Base-by-base conservation (phyloP, 2,113 vertebrate species). In the Bubo bubo region DNA sequence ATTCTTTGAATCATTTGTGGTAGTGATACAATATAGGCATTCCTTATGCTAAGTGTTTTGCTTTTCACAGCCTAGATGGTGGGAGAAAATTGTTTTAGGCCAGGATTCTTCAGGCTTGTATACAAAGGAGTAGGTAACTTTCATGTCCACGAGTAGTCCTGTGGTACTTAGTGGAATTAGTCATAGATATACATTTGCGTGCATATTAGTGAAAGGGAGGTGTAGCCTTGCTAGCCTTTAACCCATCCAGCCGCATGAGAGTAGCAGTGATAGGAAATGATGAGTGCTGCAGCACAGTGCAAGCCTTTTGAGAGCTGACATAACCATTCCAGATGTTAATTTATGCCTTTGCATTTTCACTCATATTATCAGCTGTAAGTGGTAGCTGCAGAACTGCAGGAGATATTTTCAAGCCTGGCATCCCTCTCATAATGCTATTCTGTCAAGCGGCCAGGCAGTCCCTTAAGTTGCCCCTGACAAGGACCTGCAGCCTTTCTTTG, bases 211-310 rank as follows among this genome's bases (percentile, higher is more conserved):
- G 77, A 74, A 50, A 84, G 41, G 28, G 30, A 84, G 80, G 88
- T 12, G 10, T 76, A 86, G 45, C 67, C 14, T 5, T 83, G 58
- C 53, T 21, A 5, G 68, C 75, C 59, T 84, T 85, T 67, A 87
- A 67, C 64, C 50, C 47, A 21, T 87, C 32, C 22, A 49, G 64
- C n/a, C 7, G 16, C 56, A 2, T 15, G 24, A 1, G 2, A 39
- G n/a, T n/a, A 49, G 62, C 5, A 6, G 32, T 21, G 32, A 6
- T 53, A 32, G 0, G 32, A 64, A 88, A 26, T 3, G 1, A 10
- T 16, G 52, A 91, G 28, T 35, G 12, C n/a, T 84, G 63, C 45
- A 56, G 80, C 27, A 9, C 2, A 8, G 32, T 28, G 22, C 27
- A 35, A 20, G 16, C 58, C 76, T 89, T 88, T 50, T 1, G 14